Conservation (phyloP, 2,113 vertebrate genomes). For the Gallinago paraguaiae region DNA sequence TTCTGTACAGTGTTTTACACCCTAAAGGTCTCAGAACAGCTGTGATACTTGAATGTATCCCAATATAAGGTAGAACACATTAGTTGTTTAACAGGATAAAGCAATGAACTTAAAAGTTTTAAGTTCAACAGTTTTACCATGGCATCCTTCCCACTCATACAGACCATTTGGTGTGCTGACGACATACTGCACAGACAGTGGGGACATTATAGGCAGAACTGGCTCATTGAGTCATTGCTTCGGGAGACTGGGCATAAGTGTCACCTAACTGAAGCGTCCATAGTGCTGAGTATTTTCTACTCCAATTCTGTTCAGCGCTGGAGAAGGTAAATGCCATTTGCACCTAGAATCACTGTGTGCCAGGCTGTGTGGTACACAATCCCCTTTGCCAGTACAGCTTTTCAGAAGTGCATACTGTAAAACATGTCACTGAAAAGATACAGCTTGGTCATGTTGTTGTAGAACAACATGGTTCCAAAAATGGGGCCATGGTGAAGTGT, state of each 20-base stretch:
- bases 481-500: not conserved
- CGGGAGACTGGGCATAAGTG: not conserved
- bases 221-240: not conserved
- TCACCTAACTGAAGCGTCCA: not conserved
- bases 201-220: not conserved
- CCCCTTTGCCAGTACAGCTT: not conserved
- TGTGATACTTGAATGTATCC: not conserved
- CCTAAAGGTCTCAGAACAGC: not conserved
- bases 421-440: not conserved
- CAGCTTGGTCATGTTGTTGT: not conserved
- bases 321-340: not conserved
- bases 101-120: not conserved
- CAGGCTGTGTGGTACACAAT: not conserved
- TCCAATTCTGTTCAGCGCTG: not conserved
- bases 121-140: not conserved
- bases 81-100: not conserved
- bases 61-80: not conserved
- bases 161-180: not conserved
- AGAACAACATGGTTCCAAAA: not conserved
- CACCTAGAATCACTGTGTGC: not conserved
- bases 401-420: not conserved
- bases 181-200: rapidly evolving
- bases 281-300: not conserved
- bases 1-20: not conserved
- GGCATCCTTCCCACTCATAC: not conserved